Conservation (phyloP, 2,888 invertebrate species). For the Himalopsyche anomala region DNA sequence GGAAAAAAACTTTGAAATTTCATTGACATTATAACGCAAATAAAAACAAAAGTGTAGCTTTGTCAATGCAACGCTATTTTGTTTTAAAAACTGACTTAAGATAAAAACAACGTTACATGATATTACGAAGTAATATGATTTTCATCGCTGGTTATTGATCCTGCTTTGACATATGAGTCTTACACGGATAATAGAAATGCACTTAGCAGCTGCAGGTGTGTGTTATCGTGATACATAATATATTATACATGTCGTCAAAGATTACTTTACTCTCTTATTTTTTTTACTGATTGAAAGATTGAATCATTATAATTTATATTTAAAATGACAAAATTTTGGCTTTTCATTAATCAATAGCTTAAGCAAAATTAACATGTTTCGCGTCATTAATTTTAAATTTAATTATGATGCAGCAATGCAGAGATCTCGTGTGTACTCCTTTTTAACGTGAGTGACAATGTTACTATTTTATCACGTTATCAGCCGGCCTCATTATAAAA, state of each 20-base stretch:
- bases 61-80: too few species aligned
- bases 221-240: not conserved
- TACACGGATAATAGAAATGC: not conserved
- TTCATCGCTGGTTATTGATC: not conserved
- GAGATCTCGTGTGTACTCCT: not conserved
- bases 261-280: too few species aligned
- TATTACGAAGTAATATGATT: not conserved
- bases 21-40: too few species aligned
- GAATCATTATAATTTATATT: too few species aligned
- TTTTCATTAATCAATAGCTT: too few species aligned
- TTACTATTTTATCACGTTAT: not conserved
- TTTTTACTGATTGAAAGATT: too few species aligned
- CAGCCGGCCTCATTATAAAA: slow-evolving; percentile 9
- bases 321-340: too few species aligned
- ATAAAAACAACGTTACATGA: not conserved
- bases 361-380: not conserved
- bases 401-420: not conserved
- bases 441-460: not conserved
- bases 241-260: too few species aligned
- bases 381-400: not conserved
- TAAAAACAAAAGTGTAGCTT: too few species aligned
- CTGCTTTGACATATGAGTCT: not conserved
- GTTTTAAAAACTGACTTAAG: too few species aligned
- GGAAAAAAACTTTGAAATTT: too few species aligned
- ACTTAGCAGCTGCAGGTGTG: not conserved